Evolutionary conservation across 2,797 vertebrate species (phyloP).

Genomic region (Sebastes vulpes): DNA sequence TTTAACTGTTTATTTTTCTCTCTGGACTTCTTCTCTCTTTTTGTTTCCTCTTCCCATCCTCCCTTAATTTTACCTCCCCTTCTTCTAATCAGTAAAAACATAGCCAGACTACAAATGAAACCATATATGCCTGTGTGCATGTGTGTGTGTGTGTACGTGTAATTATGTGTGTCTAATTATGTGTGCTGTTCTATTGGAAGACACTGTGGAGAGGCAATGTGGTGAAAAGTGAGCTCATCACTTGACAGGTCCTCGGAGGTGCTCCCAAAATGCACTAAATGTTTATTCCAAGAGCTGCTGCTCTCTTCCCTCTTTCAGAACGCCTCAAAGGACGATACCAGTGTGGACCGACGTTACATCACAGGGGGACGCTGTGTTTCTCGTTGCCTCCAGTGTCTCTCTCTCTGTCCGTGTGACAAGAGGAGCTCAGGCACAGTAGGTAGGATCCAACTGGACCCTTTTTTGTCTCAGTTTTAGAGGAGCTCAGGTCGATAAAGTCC

Average conservation of each 20-base stretch:
- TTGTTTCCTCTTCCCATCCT: slow-evolving; percentile 37
- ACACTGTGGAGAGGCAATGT: slow-evolving; percentile 32
- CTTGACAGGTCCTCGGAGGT: slow-evolving; percentile 46
- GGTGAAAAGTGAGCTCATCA: slow-evolving; percentile 52
- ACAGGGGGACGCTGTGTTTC: slow-evolving; percentile 14
- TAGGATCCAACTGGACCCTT: background rate
- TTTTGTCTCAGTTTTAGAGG: background rate
- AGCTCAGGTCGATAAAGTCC: slow-evolving; percentile 1
- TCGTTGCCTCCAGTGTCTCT: slow-evolving; percentile 4
- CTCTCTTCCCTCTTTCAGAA: slow-evolving; percentile 13
- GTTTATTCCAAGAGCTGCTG: slow-evolving; percentile 26
- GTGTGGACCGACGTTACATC: slow-evolving; percentile 35
- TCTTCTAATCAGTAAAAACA: slow-evolving; percentile 58
- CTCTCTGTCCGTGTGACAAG: background rate
- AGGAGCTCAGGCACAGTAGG: background rate
- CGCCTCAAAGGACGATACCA: slow-evolving; percentile 10
- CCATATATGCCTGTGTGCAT: slow-evolving; percentile 48
- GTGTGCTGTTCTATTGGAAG: slow-evolving; percentile 44
- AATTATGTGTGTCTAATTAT: slow-evolving; percentile 67
- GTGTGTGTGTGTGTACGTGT: slow-evolving; percentile 42
- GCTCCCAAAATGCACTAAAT: slow-evolving; percentile 34
- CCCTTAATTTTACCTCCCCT: slow-evolving; percentile 39
- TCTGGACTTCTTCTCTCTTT: slow-evolving; percentile 49
- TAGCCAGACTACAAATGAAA: slow-evolving; percentile 63
- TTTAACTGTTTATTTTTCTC: slow-evolving; percentile 62